These are phyloP conservation scores for Hippasteria phrygiana DNA, from an alignment of 53 echinoderm and acorn worm genomes.

Conservation along the genomic window DNA sequence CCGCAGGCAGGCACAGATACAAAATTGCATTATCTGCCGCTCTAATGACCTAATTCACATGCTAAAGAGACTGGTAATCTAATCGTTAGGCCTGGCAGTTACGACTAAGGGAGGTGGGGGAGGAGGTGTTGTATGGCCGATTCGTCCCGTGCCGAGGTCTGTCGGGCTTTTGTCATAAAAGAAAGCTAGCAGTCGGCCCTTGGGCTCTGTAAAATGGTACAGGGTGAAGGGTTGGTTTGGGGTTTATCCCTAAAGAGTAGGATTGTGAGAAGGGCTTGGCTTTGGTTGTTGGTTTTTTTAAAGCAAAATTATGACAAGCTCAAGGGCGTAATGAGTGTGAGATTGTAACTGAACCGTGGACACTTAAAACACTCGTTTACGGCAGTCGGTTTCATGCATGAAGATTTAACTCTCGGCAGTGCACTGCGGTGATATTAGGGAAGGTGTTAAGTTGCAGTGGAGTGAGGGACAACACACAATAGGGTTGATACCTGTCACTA, in stretches of 20 bases:
- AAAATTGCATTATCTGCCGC: slow-evolving; percentile 51
- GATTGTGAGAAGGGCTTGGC: not conserved
- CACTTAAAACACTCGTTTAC: too few relatives aligned
- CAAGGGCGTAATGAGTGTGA: too few relatives aligned
- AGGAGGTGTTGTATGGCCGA: not conserved
- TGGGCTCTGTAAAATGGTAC: slow-evolving; percentile 11
- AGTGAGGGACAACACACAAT: too few relatives aligned
- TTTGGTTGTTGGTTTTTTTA: not conserved
- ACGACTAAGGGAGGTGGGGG: not conserved
- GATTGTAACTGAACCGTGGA: too few relatives aligned
- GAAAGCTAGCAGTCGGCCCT: not conserved
- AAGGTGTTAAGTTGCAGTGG: too few relatives aligned
- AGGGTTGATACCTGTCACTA: too few relatives aligned
- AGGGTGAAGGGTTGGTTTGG: not conserved
- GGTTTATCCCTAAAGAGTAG: not conserved
- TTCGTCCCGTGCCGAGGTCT: slow-evolving; percentile 12
- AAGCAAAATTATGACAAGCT: too few relatives aligned
- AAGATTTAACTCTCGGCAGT: too few relatives aligned
- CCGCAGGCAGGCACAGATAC: slow-evolving; percentile 32
- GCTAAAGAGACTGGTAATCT: slow-evolving; percentile 52
- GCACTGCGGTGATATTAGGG: too few relatives aligned
- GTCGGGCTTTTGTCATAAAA: slow-evolving; percentile 12
- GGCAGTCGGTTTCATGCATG: too few relatives aligned
- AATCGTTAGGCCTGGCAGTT: slow-evolving; percentile 18
- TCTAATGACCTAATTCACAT: slow-evolving; percentile 64